phyloP scores from a whole-genome alignment of 2,113 vertebrate genomes.

The zebrafish (Danio rerio) region DNA sequence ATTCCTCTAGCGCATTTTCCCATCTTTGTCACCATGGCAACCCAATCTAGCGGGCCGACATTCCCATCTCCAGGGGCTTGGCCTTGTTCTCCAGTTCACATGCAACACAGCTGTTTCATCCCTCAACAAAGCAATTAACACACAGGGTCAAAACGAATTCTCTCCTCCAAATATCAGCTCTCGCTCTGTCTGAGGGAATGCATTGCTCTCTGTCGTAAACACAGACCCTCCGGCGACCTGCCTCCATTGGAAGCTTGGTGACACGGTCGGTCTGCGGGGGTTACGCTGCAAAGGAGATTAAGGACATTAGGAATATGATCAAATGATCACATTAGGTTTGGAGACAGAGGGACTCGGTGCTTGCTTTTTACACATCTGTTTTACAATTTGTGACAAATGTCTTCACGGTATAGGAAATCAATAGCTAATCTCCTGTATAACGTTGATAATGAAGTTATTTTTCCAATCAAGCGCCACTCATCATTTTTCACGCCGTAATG shows the following conservation, averaged over 20 bases:
- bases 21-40: conserved; percentile 85
- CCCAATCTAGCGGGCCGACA: conserved; percentile 78
- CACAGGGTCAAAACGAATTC: conserved; percentile 40
- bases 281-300: background rate
- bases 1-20: conserved; percentile 80
- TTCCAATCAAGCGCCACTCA: background rate
- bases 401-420: background rate
- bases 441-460: background rate
- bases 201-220: conserved; percentile 32
- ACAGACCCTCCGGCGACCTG: background rate
- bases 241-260: background rate
- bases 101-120: conserved; percentile 71
- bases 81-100: conserved; percentile 76
- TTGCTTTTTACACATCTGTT: background rate
- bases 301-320: background rate
- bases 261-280: conserved; percentile 17
- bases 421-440: background rate
- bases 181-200: conserved; percentile 6
- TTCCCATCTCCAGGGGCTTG: conserved; percentile 81
- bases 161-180: conserved; percentile 37
- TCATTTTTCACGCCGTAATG: background rate
- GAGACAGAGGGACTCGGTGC: background rate
- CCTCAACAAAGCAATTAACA: conserved; percentile 70
- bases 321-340: background rate
- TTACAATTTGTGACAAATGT: background rate